Conservation (phyloP, 2,797 vertebrate genomes). For the Alcedo atthis region DNA sequence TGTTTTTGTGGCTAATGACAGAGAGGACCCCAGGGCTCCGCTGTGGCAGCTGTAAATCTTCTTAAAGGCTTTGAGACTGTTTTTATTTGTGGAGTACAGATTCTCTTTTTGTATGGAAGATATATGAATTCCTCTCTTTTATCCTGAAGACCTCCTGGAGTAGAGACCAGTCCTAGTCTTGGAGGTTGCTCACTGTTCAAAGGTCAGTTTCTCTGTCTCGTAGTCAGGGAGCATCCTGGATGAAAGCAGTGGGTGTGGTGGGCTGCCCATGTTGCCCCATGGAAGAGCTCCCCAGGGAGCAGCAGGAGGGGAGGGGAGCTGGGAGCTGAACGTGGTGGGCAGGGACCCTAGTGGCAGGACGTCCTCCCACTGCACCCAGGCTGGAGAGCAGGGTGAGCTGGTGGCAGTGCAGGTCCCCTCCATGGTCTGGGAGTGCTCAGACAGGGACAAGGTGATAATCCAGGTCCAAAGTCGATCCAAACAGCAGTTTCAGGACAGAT, state of each 20-base stretch:
- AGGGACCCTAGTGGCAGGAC: rapidly evolving
- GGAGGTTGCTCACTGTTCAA: neutral
- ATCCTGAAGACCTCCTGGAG: neutral
- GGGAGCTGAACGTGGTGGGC: neutral
- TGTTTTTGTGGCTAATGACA: conserved; percentile 40
- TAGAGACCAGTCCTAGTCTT: neutral
- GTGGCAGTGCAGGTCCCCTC: neutral
- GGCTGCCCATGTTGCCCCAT: rapidly evolving
- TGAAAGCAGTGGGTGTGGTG: neutral
- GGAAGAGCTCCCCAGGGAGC: neutral
- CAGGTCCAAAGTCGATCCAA: neutral
- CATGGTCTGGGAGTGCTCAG: rapidly evolving
- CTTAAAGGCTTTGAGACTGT: conserved; percentile 22
- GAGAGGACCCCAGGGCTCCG: conserved; percentile 5
- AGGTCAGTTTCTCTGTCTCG: neutral
- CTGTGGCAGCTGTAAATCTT: conserved; percentile 27
- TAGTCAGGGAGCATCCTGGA: neutral
- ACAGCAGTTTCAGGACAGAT: neutral
- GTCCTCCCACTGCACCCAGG: rapidly evolving
- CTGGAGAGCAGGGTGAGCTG: neutral
- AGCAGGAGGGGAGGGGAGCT: rapidly evolving
- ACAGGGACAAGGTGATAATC: neutral
- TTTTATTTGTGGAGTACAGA: conserved; percentile 30
- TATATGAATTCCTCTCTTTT: neutral
- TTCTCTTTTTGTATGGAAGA: conserved; percentile 8